Conservation (phyloP, 1,140 invertebrate species). For the Rhyzopertha dominica region DNA sequence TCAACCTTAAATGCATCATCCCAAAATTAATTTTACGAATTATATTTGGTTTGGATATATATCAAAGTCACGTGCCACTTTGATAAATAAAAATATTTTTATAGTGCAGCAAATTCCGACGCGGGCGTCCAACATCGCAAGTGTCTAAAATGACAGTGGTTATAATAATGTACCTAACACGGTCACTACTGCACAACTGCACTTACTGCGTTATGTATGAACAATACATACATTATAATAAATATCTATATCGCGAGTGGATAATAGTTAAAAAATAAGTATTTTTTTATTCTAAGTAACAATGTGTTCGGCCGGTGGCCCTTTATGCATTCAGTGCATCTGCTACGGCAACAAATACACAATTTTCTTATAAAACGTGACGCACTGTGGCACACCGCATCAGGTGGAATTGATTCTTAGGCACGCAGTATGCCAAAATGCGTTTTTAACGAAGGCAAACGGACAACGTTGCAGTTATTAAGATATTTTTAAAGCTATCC, state of each 20-base stretch:
- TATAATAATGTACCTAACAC: constrained; percentile 20
- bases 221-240: constrained; percentile 36
- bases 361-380: constrained; percentile 13
- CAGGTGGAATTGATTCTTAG: constrained; percentile 2
- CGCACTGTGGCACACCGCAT: constrained; percentile 8
- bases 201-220: constrained; percentile 32
- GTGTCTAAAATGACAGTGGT: constrained; percentile 23
- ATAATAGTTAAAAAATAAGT: constrained; percentile 40
- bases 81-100: not conserved
- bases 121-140: not conserved
- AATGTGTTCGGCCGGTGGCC: constrained; percentile 29
- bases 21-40: no score
- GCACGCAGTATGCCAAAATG: constrained; percentile 9
- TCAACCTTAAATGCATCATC: no score
- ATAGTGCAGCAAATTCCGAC: constrained; percentile 5
- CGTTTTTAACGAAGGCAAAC: constrained; percentile 21
- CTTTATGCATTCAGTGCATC: constrained; percentile 24
- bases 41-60: no score
- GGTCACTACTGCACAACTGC: constrained; percentile 35
- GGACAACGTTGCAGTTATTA: constrained; percentile 33
- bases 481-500: constrained; percentile 31
- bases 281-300: constrained; percentile 39
- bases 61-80: no score
- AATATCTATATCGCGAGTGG: constrained; percentile 36
- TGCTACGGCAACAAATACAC: constrained; percentile 33